Evolutionary conservation across 2,797 vertebrate species (phyloP).

Genomic region (Chanos chanos): DNA sequence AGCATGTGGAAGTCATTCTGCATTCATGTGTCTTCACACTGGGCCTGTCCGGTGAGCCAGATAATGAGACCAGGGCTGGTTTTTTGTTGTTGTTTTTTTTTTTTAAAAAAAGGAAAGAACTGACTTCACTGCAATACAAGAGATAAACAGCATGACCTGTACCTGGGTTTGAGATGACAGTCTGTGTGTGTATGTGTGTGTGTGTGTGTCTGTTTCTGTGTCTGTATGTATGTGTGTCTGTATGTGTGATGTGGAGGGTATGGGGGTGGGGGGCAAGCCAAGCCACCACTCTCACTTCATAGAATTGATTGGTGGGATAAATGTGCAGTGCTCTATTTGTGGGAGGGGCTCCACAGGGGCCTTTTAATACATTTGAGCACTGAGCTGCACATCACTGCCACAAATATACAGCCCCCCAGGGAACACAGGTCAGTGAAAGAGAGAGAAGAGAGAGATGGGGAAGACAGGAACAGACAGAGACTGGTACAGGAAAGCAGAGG

Average conservation of each 20-base stretch:
- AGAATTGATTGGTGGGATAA: slow-evolving; percentile 62
- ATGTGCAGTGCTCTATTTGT: slow-evolving; percentile 63
- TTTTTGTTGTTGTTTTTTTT: no score
- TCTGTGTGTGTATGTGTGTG: slow-evolving; percentile 30
- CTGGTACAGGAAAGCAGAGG: background rate
- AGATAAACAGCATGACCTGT: no score
- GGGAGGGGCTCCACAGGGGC: slow-evolving; percentile 56
- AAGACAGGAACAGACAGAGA: background rate
- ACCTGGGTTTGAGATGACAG: no score
- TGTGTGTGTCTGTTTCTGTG: slow-evolving; percentile 26
- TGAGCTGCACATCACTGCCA: slow-evolving; percentile 51
- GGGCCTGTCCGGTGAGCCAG: no score
- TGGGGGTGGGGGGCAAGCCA: slow-evolving; percentile 1
- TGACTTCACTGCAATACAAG: no score
- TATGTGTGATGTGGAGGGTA: background rate
- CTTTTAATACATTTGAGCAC: slow-evolving; percentile 60
- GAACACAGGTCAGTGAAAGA: slow-evolving; percentile 16
- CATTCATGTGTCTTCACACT: background rate
- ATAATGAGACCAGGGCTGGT: no score
- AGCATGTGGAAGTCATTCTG: no score
- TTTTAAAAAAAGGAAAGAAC: no score
- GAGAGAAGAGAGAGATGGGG: background rate
- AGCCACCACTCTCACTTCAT: slow-evolving; percentile 20
- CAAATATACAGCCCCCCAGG: slow-evolving; percentile 27
- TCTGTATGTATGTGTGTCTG: background rate